These are phyloP conservation scores for Ictalurus punctatus DNA, from an alignment of 2,113 vertebrate genomes.

Conservation along the genomic window DNA sequence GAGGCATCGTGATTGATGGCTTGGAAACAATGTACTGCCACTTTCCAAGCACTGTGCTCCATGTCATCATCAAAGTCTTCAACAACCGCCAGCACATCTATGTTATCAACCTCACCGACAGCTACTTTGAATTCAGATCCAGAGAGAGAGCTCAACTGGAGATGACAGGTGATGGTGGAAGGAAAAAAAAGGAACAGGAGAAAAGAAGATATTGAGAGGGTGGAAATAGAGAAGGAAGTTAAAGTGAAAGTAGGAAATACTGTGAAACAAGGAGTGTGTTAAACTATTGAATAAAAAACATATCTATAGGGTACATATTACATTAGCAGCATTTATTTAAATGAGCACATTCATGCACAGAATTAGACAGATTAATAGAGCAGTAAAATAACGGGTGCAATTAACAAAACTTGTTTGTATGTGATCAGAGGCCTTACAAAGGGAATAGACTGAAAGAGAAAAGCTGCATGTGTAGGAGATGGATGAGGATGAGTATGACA, in stretches of 20 bases:
- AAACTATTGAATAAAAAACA: neutral
- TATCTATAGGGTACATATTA: neutral
- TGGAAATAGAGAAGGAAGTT: neutral
- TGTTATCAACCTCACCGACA: constrained; percentile 78
- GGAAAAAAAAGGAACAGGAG: neutral
- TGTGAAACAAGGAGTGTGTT: neutral
- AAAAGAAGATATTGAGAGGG: neutral
- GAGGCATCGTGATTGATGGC: constrained; percentile 81
- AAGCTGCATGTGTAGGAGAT: constrained; percentile 67
- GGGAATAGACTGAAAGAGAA: constrained; percentile 60
- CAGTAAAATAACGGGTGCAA: neutral
- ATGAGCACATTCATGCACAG: neutral
- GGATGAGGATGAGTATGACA: constrained; percentile 80
- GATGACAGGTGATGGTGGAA: constrained; percentile 68
- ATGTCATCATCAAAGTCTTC: constrained; percentile 81
- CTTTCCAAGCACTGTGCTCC: constrained; percentile 63
- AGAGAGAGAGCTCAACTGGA: constrained; percentile 67
- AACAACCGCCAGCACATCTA: constrained; percentile 78
- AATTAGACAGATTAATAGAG: neutral
- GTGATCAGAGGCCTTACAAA: constrained; percentile 64
- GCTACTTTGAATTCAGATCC: constrained; percentile 70
- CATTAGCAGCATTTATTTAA: neutral
- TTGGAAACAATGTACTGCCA: constrained; percentile 78
- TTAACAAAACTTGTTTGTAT: constrained; percentile 18
- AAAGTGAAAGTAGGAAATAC: neutral